A percentile compares a stretch with the other conserved stretches of the same genome.
These are phyloP conservation scores for Polyploca ridens DNA, from an alignment of 2,888 invertebrate species.

Conservation along the genomic window DNA sequence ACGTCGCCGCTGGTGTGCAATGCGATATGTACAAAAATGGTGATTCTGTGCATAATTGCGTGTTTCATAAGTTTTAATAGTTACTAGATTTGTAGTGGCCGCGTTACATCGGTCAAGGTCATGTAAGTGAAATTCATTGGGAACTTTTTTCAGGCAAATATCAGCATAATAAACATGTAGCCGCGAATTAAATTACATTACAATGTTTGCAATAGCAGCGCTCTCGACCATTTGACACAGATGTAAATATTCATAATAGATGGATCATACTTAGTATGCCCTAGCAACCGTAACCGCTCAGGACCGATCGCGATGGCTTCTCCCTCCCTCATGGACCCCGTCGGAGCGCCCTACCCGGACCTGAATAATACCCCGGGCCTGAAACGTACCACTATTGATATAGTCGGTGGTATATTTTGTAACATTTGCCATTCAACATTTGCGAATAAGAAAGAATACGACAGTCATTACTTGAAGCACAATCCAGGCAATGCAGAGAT, in stretches of 20 bases:
- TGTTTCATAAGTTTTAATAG: neutral
- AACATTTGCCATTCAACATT: conserved; percentile 81
- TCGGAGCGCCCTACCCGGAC: conserved; percentile 28
- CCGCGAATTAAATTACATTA: conserved; percentile 49
- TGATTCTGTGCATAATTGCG: neutral
- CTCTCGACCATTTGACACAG: conserved; percentile 61
- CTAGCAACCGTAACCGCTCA: conserved; percentile 26
- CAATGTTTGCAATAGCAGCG: conserved; percentile 67
- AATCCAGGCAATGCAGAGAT: conserved; percentile 53
- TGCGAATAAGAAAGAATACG: conserved; percentile 80
- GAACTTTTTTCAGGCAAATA: conserved; percentile 54
- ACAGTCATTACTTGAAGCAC: conserved; percentile 78
- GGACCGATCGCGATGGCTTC: conserved; percentile 22
- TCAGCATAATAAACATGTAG: conserved; percentile 66
- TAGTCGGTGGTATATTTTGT: conserved; percentile 83
- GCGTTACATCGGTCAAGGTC: conserved; percentile 26
- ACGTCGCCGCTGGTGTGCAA: conserved; percentile 27
- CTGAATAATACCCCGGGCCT: conserved; percentile 28
- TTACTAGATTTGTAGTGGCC: neutral
- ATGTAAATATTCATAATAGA: conserved; percentile 58
- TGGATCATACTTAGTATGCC: conserved; percentile 69
- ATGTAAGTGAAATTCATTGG: conserved; percentile 20
- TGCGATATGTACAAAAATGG: conserved; percentile 3
- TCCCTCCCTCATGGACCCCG: conserved; percentile 15
- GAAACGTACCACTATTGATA: conserved; percentile 70